Percentiles rank a stretch among this genome's conserved stretches.
Evolutionary conservation across 2,888 invertebrate species (phyloP).

Genomic region (Dinocampus coccinellae): DNA sequence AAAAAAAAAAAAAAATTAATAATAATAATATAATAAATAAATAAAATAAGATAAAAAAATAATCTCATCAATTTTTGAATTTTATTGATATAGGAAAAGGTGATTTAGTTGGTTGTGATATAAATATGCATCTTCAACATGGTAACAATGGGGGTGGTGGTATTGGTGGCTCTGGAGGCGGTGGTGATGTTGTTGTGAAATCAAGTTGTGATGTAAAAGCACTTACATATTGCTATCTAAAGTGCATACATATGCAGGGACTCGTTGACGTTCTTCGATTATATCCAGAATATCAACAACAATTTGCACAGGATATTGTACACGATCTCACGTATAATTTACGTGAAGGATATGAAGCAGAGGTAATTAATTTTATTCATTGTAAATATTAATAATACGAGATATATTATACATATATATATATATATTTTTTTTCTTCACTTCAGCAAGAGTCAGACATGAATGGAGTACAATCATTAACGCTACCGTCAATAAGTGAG

Average conservation of each 20-base stretch:
- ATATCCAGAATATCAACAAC: constrained; percentile 95
- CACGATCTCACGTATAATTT: constrained; percentile 96
- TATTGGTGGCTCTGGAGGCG: constrained; percentile 73
- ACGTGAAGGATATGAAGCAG: constrained; percentile 92
- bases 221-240: constrained; percentile 95
- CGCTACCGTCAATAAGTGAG: constrained; percentile 93
- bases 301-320: constrained; percentile 93
- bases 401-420: not conserved
- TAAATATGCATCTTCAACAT: constrained; percentile 82
- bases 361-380: constrained; percentile 69
- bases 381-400: not conserved
- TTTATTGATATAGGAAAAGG: constrained; percentile 83
- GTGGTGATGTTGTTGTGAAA: constrained; percentile 85
- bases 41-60: not conserved
- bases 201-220: constrained; percentile 96
- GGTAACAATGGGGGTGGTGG: constrained; percentile 74
- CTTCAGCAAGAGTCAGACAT: constrained; percentile 78
- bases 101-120: constrained; percentile 94
- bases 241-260: constrained; percentile 92
- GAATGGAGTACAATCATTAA: constrained; percentile 84
- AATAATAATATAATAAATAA: not conserved
- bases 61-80: no score
- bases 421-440: constrained; percentile 9
- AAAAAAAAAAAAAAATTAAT: no score
- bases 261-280: constrained; percentile 89